Percentiles rank a stretch among this genome's conserved stretches.
Evolutionary conservation across 2,797 vertebrate genomes (phyloP).

Genomic region (Melanotaenia nigrans): DNA sequence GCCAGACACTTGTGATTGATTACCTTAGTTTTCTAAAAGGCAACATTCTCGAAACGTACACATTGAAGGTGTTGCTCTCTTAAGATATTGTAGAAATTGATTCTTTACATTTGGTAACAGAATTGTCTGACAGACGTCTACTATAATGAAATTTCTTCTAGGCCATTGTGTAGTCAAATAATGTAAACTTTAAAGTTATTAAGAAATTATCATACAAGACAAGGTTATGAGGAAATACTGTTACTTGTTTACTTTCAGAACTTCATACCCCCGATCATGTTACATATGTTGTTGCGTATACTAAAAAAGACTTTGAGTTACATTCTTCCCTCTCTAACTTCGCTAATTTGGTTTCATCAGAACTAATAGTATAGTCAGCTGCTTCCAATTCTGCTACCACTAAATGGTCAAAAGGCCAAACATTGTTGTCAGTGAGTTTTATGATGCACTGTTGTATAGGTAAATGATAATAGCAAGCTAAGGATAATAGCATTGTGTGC

Average conservation of each 20-base stretch:
- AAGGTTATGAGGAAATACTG: background rate
- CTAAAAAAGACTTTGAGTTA: slow-evolving; percentile 1
- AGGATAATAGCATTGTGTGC: background rate
- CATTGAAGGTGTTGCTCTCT: too few species aligned
- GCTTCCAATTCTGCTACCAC: slow-evolving; percentile 33
- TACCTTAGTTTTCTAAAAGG: too few species aligned
- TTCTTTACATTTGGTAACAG: background rate
- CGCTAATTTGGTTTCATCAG: slow-evolving; percentile 23
- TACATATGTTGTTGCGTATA: slow-evolving; percentile 1
- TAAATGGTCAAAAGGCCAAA: slow-evolving; percentile 16
- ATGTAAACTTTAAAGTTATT: background rate
- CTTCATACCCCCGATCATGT: background rate
- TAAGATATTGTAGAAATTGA: background rate
- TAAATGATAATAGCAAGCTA: background rate
- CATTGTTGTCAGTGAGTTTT: slow-evolving; percentile 1
- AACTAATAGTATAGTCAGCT: slow-evolving; percentile 37
- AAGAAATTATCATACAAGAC: background rate
- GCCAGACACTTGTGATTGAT: too few species aligned
- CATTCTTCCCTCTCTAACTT: slow-evolving; percentile 13
- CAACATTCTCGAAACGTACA: too few species aligned
- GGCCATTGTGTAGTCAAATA: background rate
- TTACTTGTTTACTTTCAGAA: background rate
- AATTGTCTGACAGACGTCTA: too few species aligned
- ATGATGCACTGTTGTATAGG: background rate
- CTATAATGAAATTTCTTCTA: background rate